Conservation (phyloP, 2,888 invertebrate genomes). For the Amphipyra berbera region DNA sequence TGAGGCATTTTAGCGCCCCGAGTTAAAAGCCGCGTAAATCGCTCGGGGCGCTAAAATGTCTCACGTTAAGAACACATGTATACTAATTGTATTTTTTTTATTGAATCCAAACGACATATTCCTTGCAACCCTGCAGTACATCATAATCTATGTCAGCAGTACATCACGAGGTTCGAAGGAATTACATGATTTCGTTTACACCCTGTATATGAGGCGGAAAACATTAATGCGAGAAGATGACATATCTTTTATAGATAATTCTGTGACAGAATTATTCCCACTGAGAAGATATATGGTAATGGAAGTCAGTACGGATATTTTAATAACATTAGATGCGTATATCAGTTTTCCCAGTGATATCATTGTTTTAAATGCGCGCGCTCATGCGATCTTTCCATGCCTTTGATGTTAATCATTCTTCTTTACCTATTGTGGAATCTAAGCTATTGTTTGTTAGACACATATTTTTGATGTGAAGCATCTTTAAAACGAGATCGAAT, state of each 20-base stretch:
- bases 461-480: background rate
- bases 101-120: too few relatives aligned
- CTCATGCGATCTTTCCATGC: constrained; percentile 26
- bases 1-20: too few relatives aligned
- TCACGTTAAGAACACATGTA: too few relatives aligned
- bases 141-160: too few relatives aligned
- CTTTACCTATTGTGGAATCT: constrained; percentile 10
- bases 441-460: background rate
- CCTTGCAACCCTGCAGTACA: too few relatives aligned
- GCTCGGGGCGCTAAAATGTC: too few relatives aligned
- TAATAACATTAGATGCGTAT: constrained; percentile 37
- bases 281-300: constrained; percentile 31
- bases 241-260: constrained; percentile 21
- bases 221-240: constrained; percentile 3
- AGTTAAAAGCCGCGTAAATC: too few relatives aligned
- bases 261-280: constrained; percentile 8
- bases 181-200: too few relatives aligned
- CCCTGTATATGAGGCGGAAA: background rate
- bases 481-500: background rate
- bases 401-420: constrained; percentile 35
- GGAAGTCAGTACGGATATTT: constrained; percentile 20
- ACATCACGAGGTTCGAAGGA: too few relatives aligned
- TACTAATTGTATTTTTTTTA: too few relatives aligned
- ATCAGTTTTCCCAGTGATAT: constrained; percentile 53
- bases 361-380: constrained; percentile 49